These are phyloP conservation scores for Poeciliopsis prolifica DNA, from an alignment of 2,113 vertebrate species.

Conservation along the genomic window DNA sequence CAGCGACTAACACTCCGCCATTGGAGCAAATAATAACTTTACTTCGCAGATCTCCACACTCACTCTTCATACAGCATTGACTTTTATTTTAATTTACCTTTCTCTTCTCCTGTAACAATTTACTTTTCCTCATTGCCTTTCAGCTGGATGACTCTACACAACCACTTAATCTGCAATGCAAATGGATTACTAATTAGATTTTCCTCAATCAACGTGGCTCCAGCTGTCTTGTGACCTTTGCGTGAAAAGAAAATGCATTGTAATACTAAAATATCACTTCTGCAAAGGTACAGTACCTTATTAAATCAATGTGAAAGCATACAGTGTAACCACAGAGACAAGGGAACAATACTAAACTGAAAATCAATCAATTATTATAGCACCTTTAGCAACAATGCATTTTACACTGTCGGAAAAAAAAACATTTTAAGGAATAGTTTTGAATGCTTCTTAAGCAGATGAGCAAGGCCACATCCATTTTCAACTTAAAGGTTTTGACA, in stretches of 20 bases:
- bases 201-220: conserved; percentile 32
- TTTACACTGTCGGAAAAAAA: no score
- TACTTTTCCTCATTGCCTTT: conserved; percentile 1
- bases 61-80: not conserved
- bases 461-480: not conserved
- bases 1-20: no score
- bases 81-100: not conserved
- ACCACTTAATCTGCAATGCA: not conserved
- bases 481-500: not conserved
- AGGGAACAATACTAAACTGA: not conserved
- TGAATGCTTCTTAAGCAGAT: no score
- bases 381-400: no score
- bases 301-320: not conserved
- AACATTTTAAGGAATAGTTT: not conserved
- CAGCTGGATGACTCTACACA: conserved; percentile 9
- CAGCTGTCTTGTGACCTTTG: conserved; percentile 17
- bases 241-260: not conserved
- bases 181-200: conserved; percentile 15
- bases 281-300: not conserved
- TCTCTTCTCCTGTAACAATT: not conserved
- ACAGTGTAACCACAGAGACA: not conserved
- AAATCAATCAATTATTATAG: not conserved
- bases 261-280: not conserved
- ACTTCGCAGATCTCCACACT: not conserved
- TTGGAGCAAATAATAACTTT: not conserved